Evolutionary conservation across 2,113 vertebrate genomes (phyloP), one percentile per base, ranked within the genome.

Genomic region (Oncorhynchus masou): DNA sequence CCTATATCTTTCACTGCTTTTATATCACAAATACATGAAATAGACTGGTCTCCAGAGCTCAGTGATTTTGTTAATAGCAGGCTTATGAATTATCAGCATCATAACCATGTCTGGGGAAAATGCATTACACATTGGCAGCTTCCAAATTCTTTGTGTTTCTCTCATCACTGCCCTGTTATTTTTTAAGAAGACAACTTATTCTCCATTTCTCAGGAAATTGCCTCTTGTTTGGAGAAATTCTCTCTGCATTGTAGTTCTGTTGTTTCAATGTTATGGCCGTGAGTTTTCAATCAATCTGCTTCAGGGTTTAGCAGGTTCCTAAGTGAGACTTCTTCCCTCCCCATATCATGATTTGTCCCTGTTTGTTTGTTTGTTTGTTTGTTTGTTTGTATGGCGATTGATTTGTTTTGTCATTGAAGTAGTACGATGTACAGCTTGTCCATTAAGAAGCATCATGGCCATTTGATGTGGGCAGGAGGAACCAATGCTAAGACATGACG

Each of bases 251-350:
- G 39, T 11, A 11, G 39, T 73, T 74, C 64, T n/a, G 70, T 79
- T 76, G 72, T 81, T 82, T 29, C 75, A 60, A 76, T 57, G 34
- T 29, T 19, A 13, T 5, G n/a, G 51, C n/a, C 19, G 4, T 95
- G 93, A 91, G 94, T 92, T 81, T 92, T 93, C 94, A 91, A 95
- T 89, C 92, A 92, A 92, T 91, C 93, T 94, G 87, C 90, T 89
- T 92, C 90, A 86, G 90, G 94, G 88, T 91, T 89, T 91, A 87
- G 80, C 13, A n/a, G 48, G 20, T 19, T 79, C 60, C 68, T 64
- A 24, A 72, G 68, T 75, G 34, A 31, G 69, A 57, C 39, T 45
- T 11, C 39, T 45, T 45, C 9, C 39, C 39, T 45, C 9, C 39
- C 39, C 39, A 45, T 64, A 70, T 49, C 62, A 54, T 54, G 13